Base-by-base conservation (phyloP, 2,888 invertebrate genomes). In the Lycaena phlaeas region DNA sequence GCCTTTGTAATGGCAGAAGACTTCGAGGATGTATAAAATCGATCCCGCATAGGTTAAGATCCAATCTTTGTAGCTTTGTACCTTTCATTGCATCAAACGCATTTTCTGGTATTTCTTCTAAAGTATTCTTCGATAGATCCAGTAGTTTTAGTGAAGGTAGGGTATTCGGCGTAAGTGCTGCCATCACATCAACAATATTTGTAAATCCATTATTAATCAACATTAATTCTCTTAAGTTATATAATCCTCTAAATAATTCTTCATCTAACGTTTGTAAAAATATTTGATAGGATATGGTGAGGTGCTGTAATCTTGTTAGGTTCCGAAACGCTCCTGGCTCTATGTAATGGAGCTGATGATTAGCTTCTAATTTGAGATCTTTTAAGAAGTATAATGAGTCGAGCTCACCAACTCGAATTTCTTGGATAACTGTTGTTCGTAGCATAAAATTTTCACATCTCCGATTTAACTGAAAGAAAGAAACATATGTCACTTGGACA, bases 261-360 rank as follows among this genome's bases (percentile, higher is more conserved):
- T 65, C 57, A 14, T 81, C 64, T n/a, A 89, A 68, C 3, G 57
- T 54, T 14, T 56, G 64, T 2, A 89, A 62, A 6, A 73, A 65
- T 1, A 74, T 72, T 51, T 88, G 88, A 52, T 82, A 87, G 0
- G 87, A 87, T 51, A 89, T 85, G 0, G 87, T 87, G 6, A 89
- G 56, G 37, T 86, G 85, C 29, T 70, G 62, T 15, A 89, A 54
- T 11, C 69, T 71, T 0, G 62, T 68, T 49, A 88, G 61, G 44
- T 86, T 81, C 11, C 59, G 55, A 52, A 89, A 89, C 0, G 69
- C 54, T 4, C 86, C 85, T 0, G 82, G 72, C 49, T 85, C 70
- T 14, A 89, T 71, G 38, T 64, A 59, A 9, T 51, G 67, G n/a
- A 89, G 61, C 38, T 78, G 67, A 46, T 78, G 76, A 50, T 88